Percentiles rank a stretch among this genome's conserved stretches.
Conservation (phyloP, 2,888 invertebrate species). For the Drosophila paramelanica region DNA sequence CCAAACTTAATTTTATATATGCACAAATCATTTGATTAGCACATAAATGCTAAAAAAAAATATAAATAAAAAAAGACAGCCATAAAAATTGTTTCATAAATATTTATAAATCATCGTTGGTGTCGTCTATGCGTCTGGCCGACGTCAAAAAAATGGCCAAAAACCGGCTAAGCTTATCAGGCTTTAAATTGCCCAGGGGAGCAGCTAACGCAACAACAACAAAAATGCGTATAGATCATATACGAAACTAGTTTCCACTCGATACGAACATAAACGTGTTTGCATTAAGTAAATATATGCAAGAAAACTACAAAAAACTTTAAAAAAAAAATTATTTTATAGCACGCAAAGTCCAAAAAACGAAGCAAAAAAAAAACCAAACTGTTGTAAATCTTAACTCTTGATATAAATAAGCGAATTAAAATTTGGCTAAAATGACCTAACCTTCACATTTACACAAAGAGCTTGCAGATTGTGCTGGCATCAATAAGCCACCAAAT, state of each 20-base stretch:
- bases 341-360: slow-evolving; percentile 24
- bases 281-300: slow-evolving; percentile 36
- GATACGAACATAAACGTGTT: slow-evolving; percentile 58
- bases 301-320: slow-evolving; percentile 18
- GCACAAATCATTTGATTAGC: slow-evolving; percentile 62
- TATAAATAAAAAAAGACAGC: slow-evolving; percentile 28
- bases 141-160: slow-evolving; percentile 40
- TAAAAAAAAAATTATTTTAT: slow-evolving; percentile 17
- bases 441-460: slow-evolving; percentile 68
- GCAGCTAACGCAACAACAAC: slow-evolving; percentile 27
- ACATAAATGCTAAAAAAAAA: slow-evolving; percentile 52
- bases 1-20: slow-evolving; percentile 24
- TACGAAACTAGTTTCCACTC: slow-evolving; percentile 62
- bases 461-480: slow-evolving; percentile 17
- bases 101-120: slow-evolving; percentile 63
- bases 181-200: slow-evolving; percentile 57
- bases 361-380: slow-evolving; percentile 27
- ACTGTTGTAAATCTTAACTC: slow-evolving; percentile 60
- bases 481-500: slow-evolving; percentile 29
- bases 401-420: slow-evolving; percentile 63
- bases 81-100: slow-evolving; percentile 71
- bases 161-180: slow-evolving; percentile 55
- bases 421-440: slow-evolving; percentile 61
- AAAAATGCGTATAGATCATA: slow-evolving; percentile 52
- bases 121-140: slow-evolving; percentile 53